Percentiles rank a stretch among this genome's conserved stretches.
These are phyloP conservation scores for Myiozetetes cayanensis DNA, from an alignment of 2,113 vertebrate genomes.

Conservation along the genomic window DNA sequence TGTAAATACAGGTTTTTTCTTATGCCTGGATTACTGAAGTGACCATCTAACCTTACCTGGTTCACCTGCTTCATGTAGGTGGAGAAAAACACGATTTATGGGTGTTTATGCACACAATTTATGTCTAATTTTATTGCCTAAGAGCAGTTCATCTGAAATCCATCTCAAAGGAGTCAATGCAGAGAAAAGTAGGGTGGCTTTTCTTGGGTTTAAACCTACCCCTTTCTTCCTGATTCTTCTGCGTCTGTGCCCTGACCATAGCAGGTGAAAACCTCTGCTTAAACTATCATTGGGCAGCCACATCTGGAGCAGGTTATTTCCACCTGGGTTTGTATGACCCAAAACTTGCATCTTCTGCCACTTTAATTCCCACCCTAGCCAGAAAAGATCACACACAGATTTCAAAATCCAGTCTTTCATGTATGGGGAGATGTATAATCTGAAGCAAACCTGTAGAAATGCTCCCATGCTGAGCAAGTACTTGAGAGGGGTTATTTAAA, in stretches of 20 bases:
- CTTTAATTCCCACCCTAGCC: background rate
- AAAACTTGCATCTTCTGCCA: background rate
- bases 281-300: background rate
- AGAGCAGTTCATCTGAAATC: background rate
- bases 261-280: background rate
- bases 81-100: fast-evolving
- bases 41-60: background rate
- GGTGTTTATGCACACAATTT: background rate
- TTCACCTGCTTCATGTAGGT: background rate
- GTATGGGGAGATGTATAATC: fast-evolving
- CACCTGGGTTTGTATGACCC: background rate
- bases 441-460: background rate
- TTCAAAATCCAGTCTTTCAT: background rate
- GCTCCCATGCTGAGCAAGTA: fast-evolving
- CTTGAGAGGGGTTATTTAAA: background rate
- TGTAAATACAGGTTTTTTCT: background rate
- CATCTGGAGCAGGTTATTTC: fast-evolving
- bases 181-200: background rate
- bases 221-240: background rate
- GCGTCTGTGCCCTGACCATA: background rate
- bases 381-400: fast-evolving
- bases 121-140: background rate
- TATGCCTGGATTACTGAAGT: background rate
- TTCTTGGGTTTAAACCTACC: background rate
- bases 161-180: background rate